These are phyloP conservation scores for Cryptosula pallasiana DNA, from an alignment of 2,888 invertebrate genomes.

Conservation along the genomic window DNA sequence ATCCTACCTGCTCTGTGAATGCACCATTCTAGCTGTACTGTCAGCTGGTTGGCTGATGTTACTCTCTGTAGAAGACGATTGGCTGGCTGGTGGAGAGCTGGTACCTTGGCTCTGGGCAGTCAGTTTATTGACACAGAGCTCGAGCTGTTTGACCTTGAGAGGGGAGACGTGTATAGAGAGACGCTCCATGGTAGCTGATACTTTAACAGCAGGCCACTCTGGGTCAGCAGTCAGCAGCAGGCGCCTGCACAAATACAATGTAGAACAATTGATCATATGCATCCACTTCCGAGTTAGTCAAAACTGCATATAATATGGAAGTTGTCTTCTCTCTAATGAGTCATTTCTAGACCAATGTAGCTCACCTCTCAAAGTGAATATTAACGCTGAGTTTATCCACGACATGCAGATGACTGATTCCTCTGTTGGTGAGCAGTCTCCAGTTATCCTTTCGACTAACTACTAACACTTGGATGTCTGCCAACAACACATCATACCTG, in stretches of 20 bases:
- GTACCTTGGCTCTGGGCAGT: neutral
- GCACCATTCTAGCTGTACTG: neutral
- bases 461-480: conserved; percentile 77
- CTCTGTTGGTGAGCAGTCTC: conserved; percentile 66
- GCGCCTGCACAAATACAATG: conserved; percentile 61
- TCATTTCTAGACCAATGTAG: no score
- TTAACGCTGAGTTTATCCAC: conserved; percentile 67
- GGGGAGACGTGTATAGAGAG: conserved; percentile 86
- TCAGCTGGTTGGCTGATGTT: neutral
- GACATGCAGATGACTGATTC: conserved; percentile 77
- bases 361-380: conserved; percentile 50
- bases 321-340: no score
- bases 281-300: no score
- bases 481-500: conserved; percentile 64
- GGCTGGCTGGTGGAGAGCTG: neutral
- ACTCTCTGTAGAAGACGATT: neutral
- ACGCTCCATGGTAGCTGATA: conserved; percentile 79
- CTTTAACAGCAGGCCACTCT: conserved; percentile 74
- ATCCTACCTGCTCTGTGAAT: neutral
- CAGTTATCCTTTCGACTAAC: conserved; percentile 84
- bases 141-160: conserved; percentile 64
- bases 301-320: no score
- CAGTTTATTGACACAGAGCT: neutral
- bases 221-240: conserved; percentile 78
- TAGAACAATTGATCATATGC: no score